These are phyloP conservation scores for Pelagia noctiluca DNA, from an alignment of 30 jellyfish, hydroid and myxozoan species.

Conservation along the genomic window DNA sequence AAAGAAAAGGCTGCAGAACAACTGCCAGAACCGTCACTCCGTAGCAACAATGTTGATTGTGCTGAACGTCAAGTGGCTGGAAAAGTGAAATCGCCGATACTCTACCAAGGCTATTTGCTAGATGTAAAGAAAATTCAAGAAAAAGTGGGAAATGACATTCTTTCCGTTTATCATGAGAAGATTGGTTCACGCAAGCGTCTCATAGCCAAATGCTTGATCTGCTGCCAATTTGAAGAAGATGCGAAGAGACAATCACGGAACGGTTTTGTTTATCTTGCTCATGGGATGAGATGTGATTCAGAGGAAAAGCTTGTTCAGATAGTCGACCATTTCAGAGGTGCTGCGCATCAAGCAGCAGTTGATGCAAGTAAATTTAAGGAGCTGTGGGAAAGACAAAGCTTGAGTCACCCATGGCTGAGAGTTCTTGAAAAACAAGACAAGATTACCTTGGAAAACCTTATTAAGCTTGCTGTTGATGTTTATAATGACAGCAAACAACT, in stretches of 20 bases:
- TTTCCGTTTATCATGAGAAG: no score
- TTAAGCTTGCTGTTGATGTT: slow-evolving; percentile 40
- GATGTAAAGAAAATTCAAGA: slow-evolving; percentile 38
- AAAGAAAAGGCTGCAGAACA: slow-evolving; percentile 13
- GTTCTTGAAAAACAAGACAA: slow-evolving; percentile 35
- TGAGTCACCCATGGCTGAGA: slow-evolving; percentile 49
- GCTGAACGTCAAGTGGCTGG: neutral
- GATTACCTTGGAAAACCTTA: slow-evolving; percentile 27
- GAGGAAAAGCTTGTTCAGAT: slow-evolving; percentile 28
- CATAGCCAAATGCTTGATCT: no score
- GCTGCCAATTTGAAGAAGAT: no score
- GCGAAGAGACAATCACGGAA: no score
- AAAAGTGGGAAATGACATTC: neutral
- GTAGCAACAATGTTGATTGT: neutral
- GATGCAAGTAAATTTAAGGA: slow-evolving; percentile 38
- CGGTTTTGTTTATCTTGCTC: no score
- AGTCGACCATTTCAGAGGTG: slow-evolving; percentile 26
- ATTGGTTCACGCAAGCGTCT: no score
- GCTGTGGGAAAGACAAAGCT: slow-evolving; percentile 51
- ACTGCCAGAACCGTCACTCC: slow-evolving; percentile 36
- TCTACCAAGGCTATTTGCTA: no score
- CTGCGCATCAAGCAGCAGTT: slow-evolving; percentile 49
- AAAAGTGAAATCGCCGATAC: slow-evolving; percentile 36
- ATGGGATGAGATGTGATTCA: slow-evolving; percentile 40
- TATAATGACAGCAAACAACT: slow-evolving; percentile 34